Base-by-base conservation (phyloP, 2,888 invertebrate genomes). In the Dendrolimus houi region DNA sequence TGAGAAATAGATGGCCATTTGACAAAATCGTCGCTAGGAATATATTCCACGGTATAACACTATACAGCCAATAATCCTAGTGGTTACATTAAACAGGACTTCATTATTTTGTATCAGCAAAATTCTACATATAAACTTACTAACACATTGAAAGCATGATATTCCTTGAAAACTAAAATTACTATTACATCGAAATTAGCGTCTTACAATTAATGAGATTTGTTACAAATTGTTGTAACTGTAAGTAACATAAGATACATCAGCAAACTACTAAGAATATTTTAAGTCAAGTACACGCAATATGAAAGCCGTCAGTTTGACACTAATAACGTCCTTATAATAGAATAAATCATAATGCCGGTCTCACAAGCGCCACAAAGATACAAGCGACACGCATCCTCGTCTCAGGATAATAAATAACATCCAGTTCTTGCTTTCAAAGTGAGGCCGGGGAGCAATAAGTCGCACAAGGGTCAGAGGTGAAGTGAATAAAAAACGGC, bases 401-500 rank as follows among this genome's bases (percentile, higher is more conserved):
- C 77, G 75, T 78, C 83, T 78, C 76, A 75, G 78, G 77, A 82
- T 83, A 82, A 90, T 89, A 88, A 89, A 90, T 90, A 87, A 87
- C 87, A 83, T 78, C 82, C 83, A 83, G 87, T 85, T 85, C 85
- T 84, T 79, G 81, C 86, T 87, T 88, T 88, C 87, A 87, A 85
- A 88, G 87, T 83, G 81, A 79, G 82, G 72, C 85, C 85, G 87
- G 82, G 83, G 82, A 86, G 88, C 85, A 85, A 90, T 88, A 88
- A 89, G 89, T 89, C 85, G 83, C 81, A 76, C 79, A 78, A 81
- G 85, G 89, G 90, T 88, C 88, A 89, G 73, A 89, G 90, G 89
- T 90, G 89, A 89, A 79, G 79, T 87, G 87, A 85, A 89, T 90
- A 89, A 90, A 90, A 90, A 90, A 90, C 89, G 87, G 85, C 85